Evolutionary conservation across 2,888 invertebrate genomes (phyloP).

Genomic region (Exephanes ischioxanthus): DNA sequence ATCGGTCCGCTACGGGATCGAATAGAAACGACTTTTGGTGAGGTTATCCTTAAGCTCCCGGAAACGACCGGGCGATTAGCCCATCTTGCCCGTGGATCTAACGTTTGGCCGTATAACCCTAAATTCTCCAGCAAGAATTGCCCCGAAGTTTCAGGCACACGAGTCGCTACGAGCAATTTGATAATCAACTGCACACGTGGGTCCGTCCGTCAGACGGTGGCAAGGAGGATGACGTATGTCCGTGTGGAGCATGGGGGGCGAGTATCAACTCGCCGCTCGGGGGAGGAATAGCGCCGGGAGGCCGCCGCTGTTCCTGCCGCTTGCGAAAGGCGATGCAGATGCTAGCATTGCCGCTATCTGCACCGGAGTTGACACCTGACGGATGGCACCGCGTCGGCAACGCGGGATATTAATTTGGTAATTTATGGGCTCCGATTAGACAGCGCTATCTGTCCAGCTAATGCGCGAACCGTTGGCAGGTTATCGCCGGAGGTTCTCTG

Average conservation of each 20-base stretch:
- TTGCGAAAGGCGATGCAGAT: slow-evolving; percentile 34
- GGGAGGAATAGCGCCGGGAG: slow-evolving; percentile 2
- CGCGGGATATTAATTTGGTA: slow-evolving; percentile 84
- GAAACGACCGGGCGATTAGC: too few species aligned
- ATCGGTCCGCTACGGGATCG: too few species aligned
- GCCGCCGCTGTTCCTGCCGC: slow-evolving; percentile 13
- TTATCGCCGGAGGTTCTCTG: slow-evolving; percentile 79
- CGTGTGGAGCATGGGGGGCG: slow-evolving; percentile 16
- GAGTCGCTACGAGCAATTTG: neutral
- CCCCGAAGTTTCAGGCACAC: too few species aligned
- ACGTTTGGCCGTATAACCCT: too few species aligned
- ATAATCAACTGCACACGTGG: neutral
- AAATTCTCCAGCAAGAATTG: too few species aligned
- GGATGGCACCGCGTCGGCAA: slow-evolving; percentile 82
- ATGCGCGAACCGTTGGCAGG: slow-evolving; percentile 84
- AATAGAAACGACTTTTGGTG: too few species aligned
- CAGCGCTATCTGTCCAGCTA: slow-evolving; percentile 83
- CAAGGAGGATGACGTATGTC: slow-evolving; percentile 57
- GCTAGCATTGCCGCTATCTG: slow-evolving; percentile 76
- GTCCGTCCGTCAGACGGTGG: slow-evolving; percentile 42
- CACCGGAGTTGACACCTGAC: slow-evolving; percentile 83
- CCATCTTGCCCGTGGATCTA: too few species aligned
- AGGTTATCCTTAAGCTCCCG: too few species aligned
- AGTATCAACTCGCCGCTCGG: neutral
- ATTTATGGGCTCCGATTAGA: slow-evolving; percentile 84